A percentile compares a stretch with the other conserved stretches of the same genome.
These are phyloP conservation scores for Lepus americanus DNA, from an alignment of 2,113 vertebrate genomes.

Conservation along the genomic window DNA sequence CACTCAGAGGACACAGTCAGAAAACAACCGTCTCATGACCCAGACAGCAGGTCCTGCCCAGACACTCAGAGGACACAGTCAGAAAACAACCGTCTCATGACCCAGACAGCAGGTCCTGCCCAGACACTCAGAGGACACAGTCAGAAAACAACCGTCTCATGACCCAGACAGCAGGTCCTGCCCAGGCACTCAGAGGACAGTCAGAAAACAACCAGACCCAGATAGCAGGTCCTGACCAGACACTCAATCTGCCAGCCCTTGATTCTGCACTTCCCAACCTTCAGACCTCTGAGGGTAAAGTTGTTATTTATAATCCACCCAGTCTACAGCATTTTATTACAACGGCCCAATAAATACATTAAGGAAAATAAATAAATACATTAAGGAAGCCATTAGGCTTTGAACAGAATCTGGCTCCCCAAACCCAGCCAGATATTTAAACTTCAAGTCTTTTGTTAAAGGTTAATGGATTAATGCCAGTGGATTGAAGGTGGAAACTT, in stretches of 20 bases:
- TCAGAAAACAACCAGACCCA: not conserved
- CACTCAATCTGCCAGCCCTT: not conserved
- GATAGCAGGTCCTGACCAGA: not conserved
- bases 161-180: too few relatives aligned
- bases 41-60: not conserved
- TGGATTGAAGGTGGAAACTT: too few relatives aligned
- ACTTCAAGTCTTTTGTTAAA: too few relatives aligned
- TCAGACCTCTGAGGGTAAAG: not conserved
- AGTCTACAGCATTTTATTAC: not conserved
- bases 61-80: not conserved
- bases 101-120: too few relatives aligned
- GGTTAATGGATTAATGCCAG: too few relatives aligned
- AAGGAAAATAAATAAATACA: not conserved
- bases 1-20: too few relatives aligned
- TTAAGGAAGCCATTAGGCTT: too few relatives aligned
- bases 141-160: not conserved
- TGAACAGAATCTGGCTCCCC: too few relatives aligned
- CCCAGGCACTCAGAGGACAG: not conserved
- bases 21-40: accelerated
- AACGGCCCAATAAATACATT: not conserved
- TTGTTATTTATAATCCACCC: not conserved
- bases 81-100: not conserved
- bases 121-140: not conserved
- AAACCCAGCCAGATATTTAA: too few relatives aligned
- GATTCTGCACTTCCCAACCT: not conserved